These are phyloP conservation scores for Trisateles emortualis DNA, from an alignment of 2,888 invertebrate species.

Conservation along the genomic window DNA sequence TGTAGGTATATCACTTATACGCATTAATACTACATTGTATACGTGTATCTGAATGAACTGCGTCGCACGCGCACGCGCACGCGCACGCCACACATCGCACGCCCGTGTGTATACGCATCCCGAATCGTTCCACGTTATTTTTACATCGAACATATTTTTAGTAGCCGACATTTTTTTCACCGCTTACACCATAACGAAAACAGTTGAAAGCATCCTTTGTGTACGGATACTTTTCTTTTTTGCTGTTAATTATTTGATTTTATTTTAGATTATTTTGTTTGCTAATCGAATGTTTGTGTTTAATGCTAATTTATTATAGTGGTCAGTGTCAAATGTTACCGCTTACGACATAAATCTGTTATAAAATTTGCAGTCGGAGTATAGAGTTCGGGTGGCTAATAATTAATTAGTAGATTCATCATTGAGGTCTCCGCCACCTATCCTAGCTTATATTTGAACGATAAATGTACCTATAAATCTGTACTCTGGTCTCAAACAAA, in stretches of 20 bases:
- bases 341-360: no score
- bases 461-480: no score
- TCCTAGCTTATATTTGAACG: no score
- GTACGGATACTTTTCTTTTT: neutral
- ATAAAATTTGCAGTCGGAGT: no score
- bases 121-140: slow-evolving; percentile 31
- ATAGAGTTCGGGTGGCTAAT: no score
- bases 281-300: no score
- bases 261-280: neutral
- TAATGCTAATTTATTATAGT: no score
- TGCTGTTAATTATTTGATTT: slow-evolving; percentile 1
- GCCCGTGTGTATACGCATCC: slow-evolving; percentile 32
- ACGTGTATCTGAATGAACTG: slow-evolving; percentile 26
- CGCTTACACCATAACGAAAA: slow-evolving; percentile 14
- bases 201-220: slow-evolving; percentile 7
- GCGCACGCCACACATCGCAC: slow-evolving; percentile 10
- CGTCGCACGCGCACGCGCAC: slow-evolving; percentile 31
- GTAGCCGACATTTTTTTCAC: slow-evolving; percentile 24
- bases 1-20: neutral
- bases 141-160: slow-evolving; percentile 40
- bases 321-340: no score
- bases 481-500: no score
- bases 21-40: neutral
- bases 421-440: no score
- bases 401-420: no score